Conservation (phyloP, 2,888 invertebrate species). For the Agonopterix alstromeriana region DNA sequence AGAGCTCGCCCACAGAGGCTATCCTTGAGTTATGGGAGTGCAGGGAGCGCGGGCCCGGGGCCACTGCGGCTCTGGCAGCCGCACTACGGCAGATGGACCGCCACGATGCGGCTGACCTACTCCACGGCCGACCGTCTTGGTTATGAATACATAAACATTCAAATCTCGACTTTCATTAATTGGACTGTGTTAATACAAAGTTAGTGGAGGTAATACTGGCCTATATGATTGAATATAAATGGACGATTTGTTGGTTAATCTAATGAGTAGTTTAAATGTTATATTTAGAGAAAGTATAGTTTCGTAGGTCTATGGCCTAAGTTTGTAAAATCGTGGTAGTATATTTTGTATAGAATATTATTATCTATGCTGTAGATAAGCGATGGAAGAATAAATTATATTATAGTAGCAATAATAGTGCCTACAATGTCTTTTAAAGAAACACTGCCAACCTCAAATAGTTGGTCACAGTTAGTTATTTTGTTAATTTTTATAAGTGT, state of each 20-base stretch:
- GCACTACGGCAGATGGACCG: constrained; percentile 63
- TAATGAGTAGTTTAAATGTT: constrained; percentile 64
- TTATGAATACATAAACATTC: constrained; percentile 48
- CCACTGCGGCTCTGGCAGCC: constrained; percentile 83
- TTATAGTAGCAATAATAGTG: constrained; percentile 75
- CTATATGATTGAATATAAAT: constrained; percentile 18
- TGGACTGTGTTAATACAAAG: constrained; percentile 6
- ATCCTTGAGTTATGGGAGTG: constrained; percentile 98
- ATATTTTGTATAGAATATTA: constrained; percentile 67
- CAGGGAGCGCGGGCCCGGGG: constrained; percentile 88
- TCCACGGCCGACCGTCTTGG: constrained; percentile 67
- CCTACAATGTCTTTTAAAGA: constrained; percentile 72
- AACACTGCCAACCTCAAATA: constrained; percentile 36
- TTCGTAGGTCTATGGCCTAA: constrained; percentile 53
- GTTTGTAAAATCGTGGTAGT: constrained; percentile 67
- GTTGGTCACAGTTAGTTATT: constrained; percentile 55
- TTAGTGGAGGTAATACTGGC: constrained; percentile 20
- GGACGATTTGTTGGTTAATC: constrained; percentile 44
- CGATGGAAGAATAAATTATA: constrained; percentile 58
- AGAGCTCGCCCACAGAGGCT: constrained; percentile 97
- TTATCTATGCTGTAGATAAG: constrained; percentile 68
- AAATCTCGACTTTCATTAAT: constrained; percentile 19
- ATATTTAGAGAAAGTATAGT: constrained; percentile 59
- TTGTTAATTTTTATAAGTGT: constrained; percentile 64
- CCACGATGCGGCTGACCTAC: constrained; percentile 63